A percentile compares a stretch with the other conserved stretches of the same genome.
Evolutionary conservation across 2,797 vertebrate species (phyloP).

Genomic region (Enteromius mattozi): DNA sequence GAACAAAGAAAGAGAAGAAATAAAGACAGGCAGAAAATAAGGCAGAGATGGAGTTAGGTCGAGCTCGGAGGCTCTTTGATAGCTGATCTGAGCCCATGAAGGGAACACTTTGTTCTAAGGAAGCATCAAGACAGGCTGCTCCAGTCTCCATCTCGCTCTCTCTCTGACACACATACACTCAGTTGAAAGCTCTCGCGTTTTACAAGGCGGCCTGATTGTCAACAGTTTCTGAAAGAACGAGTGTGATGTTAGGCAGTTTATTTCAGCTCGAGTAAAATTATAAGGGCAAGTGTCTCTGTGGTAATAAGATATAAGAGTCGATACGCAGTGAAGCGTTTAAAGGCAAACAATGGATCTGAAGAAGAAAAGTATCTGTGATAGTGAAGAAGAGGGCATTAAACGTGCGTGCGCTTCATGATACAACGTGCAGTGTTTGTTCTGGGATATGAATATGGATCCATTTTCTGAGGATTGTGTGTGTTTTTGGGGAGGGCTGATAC

Average conservation of each 20-base stretch:
- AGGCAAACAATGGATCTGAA: background rate
- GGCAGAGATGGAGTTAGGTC: constrained; percentile 34
- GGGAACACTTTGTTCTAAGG: constrained; percentile 39
- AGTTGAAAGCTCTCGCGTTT: constrained; percentile 37
- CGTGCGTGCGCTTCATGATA: background rate
- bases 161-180: constrained; percentile 24
- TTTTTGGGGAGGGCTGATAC: constrained; percentile 23
- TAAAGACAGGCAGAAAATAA: constrained; percentile 33
- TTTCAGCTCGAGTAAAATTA: constrained; percentile 40
- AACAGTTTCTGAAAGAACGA: constrained; percentile 35
- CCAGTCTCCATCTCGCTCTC: constrained; percentile 21
- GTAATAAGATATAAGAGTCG: constrained; percentile 9
- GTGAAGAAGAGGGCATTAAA: background rate
- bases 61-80: constrained; percentile 39
- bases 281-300: constrained; percentile 15
- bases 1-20: background rate
- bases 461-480: constrained; percentile 16
- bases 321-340: constrained; percentile 4
- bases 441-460: constrained; percentile 36
- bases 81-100: constrained; percentile 51
- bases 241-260: constrained; percentile 44
- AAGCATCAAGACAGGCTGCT: constrained; percentile 39
- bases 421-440: constrained; percentile 21
- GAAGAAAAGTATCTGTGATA: background rate
- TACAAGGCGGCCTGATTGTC: constrained; percentile 31